Evolutionary conservation across 2,113 vertebrate species (phyloP).

Genomic region (Actinemys pallida): DNA sequence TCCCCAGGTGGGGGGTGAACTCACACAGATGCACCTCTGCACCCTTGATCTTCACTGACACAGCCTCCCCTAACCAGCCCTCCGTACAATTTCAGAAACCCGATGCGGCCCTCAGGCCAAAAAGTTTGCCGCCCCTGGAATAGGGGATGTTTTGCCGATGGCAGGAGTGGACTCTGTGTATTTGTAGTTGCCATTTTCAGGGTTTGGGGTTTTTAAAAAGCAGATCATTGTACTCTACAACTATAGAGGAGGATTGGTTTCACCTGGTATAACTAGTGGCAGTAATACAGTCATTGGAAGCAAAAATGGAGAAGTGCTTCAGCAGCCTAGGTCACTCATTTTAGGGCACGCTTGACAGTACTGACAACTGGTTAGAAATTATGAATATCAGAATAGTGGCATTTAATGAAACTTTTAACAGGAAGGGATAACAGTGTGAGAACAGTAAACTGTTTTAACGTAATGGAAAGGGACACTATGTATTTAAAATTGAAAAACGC

Average conservation of each 20-base stretch:
- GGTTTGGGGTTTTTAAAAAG: background rate
- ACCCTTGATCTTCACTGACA: too few species aligned
- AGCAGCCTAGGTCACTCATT: background rate
- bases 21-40: too few species aligned
- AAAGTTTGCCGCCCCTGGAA: too few species aligned
- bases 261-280: background rate
- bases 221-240: conserved; percentile 7
- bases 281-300: background rate
- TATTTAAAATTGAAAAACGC: background rate
- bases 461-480: background rate
- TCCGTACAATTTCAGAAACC: too few species aligned
- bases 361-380: background rate
- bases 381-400: background rate
- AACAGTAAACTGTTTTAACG: conserved; percentile 19
- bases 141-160: background rate
- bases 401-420: conserved; percentile 2
- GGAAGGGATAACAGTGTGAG: background rate
- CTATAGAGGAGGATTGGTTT: background rate
- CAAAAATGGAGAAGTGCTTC: background rate
- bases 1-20: too few species aligned
- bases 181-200: background rate
- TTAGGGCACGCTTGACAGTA: background rate
- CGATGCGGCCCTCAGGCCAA: too few species aligned
- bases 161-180: background rate
- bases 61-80: too few species aligned